These are phyloP conservation scores for Malacoraja senta DNA, from an alignment of 2,797 vertebrate genomes.

Conservation along the genomic window DNA sequence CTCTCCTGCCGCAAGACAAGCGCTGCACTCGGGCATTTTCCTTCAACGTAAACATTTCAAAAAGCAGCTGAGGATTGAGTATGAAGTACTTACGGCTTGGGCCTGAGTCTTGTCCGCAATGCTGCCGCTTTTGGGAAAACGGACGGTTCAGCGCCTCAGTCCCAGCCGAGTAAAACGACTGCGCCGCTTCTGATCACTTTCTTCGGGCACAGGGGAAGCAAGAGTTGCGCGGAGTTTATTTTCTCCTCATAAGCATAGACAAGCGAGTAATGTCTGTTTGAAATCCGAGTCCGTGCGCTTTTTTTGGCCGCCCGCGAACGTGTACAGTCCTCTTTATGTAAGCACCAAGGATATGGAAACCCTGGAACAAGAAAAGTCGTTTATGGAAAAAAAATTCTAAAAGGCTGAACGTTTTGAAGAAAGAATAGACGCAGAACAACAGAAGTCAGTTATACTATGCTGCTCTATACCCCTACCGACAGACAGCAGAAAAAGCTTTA, in stretches of 20 bases:
- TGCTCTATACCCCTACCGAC: slow-evolving; percentile 86
- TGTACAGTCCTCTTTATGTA: slow-evolving; percentile 48
- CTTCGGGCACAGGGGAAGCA: slow-evolving; percentile 52
- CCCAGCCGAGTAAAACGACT: slow-evolving; percentile 48
- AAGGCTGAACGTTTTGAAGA: slow-evolving; percentile 85
- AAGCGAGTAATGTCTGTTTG: slow-evolving; percentile 52
- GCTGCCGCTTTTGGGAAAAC: slow-evolving; percentile 71
- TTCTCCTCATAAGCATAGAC: slow-evolving; percentile 46
- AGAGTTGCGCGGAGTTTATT: slow-evolving; percentile 15
- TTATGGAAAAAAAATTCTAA: slow-evolving; percentile 89
- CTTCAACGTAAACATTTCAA: slow-evolving; percentile 38
- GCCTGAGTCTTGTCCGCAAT: slow-evolving; percentile 68
- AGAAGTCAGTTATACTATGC: slow-evolving; percentile 96
- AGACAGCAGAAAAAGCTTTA: slow-evolving; percentile 96
- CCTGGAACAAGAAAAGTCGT: slow-evolving; percentile 93
- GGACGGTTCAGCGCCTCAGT: slow-evolving; percentile 52
- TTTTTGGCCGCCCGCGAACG: slow-evolving; percentile 46
- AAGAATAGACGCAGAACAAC: slow-evolving; percentile 99
- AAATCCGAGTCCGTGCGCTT: slow-evolving; percentile 45
- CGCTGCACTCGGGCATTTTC: not conserved
- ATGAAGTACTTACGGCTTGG: slow-evolving; percentile 78
- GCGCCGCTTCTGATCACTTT: slow-evolving; percentile 39
- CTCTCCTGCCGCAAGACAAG: not conserved
- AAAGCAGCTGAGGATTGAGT: slow-evolving; percentile 62
- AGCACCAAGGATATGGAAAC: slow-evolving; percentile 55